Conservation (phyloP, 2,888 invertebrate species). For the Cephalotes varians region DNA sequence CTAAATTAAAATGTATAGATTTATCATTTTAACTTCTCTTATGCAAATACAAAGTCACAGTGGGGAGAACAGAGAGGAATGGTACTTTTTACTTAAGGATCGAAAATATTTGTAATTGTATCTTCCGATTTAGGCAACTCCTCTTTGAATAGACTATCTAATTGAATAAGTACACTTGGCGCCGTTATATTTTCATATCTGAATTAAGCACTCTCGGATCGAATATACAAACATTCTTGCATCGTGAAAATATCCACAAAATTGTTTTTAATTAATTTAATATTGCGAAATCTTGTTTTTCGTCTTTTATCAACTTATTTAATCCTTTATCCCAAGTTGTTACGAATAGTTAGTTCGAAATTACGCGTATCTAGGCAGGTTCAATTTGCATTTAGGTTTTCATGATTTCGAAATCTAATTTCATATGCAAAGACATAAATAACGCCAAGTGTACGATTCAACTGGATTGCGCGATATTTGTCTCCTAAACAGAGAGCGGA, state of each 20-base stretch:
- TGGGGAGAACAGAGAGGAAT: not conserved
- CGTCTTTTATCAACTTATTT: not conserved
- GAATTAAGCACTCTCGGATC: not conserved
- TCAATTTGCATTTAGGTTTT: not conserved
- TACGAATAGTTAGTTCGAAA: not conserved
- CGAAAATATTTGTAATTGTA: not conserved
- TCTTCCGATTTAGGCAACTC: not conserved
- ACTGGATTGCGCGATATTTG: not conserved
- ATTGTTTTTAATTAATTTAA: not conserved
- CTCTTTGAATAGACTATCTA: not conserved
- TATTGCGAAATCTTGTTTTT: not conserved
- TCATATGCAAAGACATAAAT: not conserved
- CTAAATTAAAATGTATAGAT: not conserved
- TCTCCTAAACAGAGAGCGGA: not conserved
- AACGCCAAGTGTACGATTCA: not conserved
- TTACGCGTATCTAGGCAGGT: not conserved
- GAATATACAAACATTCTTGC: not conserved
- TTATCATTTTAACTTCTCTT: not conserved
- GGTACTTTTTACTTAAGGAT: not conserved
- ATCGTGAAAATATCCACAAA: not conserved
- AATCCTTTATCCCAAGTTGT: not conserved
- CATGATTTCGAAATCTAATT: not conserved
- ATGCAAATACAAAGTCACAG: not conserved
- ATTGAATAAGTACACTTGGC: not conserved
- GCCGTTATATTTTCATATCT: not conserved